phyloP scores from a whole-genome alignment of 2,113 vertebrate genomes.

The Orthonyx spaldingii region DNA sequence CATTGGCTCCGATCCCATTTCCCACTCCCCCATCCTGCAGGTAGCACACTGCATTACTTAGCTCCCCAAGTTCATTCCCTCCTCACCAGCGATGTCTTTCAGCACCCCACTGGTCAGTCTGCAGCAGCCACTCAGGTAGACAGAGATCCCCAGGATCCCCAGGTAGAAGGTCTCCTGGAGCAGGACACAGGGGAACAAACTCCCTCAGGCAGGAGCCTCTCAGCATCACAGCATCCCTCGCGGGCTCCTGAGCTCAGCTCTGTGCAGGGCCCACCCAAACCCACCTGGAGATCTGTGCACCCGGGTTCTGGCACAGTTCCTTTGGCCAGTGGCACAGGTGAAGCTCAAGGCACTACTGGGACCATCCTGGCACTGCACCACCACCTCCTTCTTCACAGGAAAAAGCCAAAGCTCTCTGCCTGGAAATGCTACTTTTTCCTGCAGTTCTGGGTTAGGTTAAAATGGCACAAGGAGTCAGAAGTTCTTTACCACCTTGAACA shows the following conservation, averaged over 20 bases:
- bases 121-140: not conserved
- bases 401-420: not conserved
- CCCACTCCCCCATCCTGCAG: not conserved
- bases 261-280: too few relatives aligned
- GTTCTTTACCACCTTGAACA: not conserved
- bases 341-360: not conserved
- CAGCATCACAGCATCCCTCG: too few relatives aligned
- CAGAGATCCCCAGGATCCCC: not conserved
- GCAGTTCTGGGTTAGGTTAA: not conserved
- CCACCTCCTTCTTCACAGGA: not conserved
- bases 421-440: not conserved
- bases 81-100: rapidly evolving
- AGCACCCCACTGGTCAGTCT: not conserved
- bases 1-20: not conserved
- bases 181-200: not conserved
- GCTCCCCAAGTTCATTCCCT: not conserved
- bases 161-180: not conserved
- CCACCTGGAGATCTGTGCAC: not conserved
- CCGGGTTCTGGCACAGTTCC: not conserved
- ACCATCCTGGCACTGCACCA: not conserved
- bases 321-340: not conserved
- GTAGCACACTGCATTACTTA: not conserved
- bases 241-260: not conserved
- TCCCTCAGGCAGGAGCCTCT: not conserved
- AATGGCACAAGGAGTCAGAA: not conserved